phyloP scores from a whole-genome alignment of 2,888 invertebrate species.

The Acleris cristana region DNA sequence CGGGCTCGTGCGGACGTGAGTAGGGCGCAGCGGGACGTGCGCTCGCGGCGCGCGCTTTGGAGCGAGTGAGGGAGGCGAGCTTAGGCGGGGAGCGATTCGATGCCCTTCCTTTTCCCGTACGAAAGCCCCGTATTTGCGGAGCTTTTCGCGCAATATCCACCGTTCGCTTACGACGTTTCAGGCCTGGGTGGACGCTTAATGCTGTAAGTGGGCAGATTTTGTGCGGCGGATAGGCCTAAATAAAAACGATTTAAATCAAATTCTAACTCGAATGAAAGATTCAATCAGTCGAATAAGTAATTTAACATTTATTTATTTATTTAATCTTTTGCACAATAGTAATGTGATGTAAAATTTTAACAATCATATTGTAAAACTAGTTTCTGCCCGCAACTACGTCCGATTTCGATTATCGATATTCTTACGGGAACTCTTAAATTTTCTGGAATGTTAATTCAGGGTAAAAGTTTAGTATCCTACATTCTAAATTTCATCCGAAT shows the following conservation, averaged over 20 bases:
- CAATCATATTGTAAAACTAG: too few relatives aligned
- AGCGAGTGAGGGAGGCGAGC: constrained; percentile 69
- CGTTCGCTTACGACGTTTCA: constrained; percentile 58
- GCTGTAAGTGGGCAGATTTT: constrained; percentile 82
- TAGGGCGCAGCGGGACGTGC: constrained; percentile 54
- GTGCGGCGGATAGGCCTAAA: constrained; percentile 80
- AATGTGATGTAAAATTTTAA: too few relatives aligned
- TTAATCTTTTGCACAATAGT: too few relatives aligned
- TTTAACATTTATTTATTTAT: too few relatives aligned
- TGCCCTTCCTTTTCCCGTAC: constrained; percentile 72
- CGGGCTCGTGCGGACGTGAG: constrained; percentile 61
- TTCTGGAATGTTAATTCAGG: too few relatives aligned
- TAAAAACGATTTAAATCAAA: constrained; percentile 67
- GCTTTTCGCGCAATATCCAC: constrained; percentile 67
- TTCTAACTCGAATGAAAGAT: constrained; percentile 42
- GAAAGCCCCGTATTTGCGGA: constrained; percentile 68
- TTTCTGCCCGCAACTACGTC: too few relatives aligned
- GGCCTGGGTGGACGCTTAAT: constrained; percentile 62
- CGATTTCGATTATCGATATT: too few relatives aligned
- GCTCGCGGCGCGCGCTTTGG: constrained; percentile 58
- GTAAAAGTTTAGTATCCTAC: too few relatives aligned
- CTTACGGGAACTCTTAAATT: too few relatives aligned
- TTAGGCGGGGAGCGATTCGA: constrained; percentile 66
- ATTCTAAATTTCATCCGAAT: too few relatives aligned
- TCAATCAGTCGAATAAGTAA: constrained; percentile 24